phyloP scores from a whole-genome alignment of 1,140 invertebrate species.

The Acromyrmex heyeri region DNA sequence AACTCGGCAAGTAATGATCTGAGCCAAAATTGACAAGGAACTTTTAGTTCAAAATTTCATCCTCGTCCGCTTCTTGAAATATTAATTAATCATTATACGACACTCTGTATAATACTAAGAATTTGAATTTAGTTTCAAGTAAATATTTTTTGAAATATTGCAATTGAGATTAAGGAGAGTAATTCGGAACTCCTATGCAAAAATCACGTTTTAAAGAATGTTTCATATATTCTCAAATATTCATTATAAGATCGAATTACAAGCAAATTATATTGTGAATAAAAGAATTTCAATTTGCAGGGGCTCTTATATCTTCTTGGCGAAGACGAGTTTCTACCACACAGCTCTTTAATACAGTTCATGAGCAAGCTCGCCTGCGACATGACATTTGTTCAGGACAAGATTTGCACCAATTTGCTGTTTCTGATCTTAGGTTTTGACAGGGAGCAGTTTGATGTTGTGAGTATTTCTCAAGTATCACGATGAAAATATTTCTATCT shows the following conservation, averaged over 20 bases:
- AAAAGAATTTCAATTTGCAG: slow-evolving; percentile 79
- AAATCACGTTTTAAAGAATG: background rate
- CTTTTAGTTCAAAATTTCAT: no score
- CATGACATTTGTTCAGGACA: slow-evolving; percentile 87
- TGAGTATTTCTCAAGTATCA: slow-evolving; percentile 30
- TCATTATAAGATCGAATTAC: background rate
- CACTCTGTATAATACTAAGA: background rate
- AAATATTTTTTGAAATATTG: background rate
- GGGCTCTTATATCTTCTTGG: slow-evolving; percentile 86
- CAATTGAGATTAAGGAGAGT: background rate
- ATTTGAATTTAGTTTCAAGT: background rate
- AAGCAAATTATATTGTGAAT: background rate
- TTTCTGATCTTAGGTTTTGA: slow-evolving; percentile 72
- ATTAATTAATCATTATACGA: no score
- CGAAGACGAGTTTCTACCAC: slow-evolving; percentile 87
- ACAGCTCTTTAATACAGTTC: slow-evolving; percentile 88
- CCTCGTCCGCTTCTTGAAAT: no score
- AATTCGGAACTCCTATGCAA: background rate
- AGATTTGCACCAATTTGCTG: slow-evolving; percentile 89
- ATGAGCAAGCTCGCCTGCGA: slow-evolving; percentile 89
- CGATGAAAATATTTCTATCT: background rate
- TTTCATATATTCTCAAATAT: background rate
- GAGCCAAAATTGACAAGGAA: no score
- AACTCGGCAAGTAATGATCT: no score
- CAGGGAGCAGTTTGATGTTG: slow-evolving; percentile 51